phyloP scores from a whole-genome alignment of 2,888 invertebrate genomes.

The Lamproptera curius region DNA sequence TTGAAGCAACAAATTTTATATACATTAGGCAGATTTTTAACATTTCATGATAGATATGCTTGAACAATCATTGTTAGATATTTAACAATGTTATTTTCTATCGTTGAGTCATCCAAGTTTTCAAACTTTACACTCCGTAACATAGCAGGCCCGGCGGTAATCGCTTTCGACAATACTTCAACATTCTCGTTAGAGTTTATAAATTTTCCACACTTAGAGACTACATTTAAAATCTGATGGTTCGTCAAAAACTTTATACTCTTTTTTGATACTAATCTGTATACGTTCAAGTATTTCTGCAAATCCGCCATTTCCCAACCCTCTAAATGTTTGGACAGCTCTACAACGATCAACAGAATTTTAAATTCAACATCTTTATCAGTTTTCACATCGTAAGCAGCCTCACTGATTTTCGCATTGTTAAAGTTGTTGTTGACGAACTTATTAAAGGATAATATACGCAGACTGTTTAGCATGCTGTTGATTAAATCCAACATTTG shows the following conservation, averaged over 20 bases:
- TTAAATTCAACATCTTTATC: conserved; percentile 62
- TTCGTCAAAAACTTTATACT: conserved; percentile 52
- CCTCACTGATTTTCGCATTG: conserved; percentile 35
- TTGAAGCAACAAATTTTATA: no score
- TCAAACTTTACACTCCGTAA: conserved; percentile 41
- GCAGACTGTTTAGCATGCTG: conserved; percentile 50
- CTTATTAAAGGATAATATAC: conserved; percentile 45
- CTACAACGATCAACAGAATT: conserved; percentile 45
- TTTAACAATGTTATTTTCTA: conserved; percentile 33
- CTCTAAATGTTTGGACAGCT: conserved; percentile 44
- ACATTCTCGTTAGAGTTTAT: conserved; percentile 39
- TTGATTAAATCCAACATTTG: conserved; percentile 42
- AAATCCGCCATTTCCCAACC: conserved; percentile 45
- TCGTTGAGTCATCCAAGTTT: conserved; percentile 20
- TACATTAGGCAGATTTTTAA: no score
- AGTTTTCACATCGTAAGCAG: conserved; percentile 46
- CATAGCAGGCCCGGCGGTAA: conserved; percentile 41
- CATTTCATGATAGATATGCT: conserved; percentile 37
- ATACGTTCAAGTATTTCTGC: conserved; percentile 42
- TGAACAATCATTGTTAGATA: conserved; percentile 42
- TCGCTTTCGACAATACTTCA: conserved; percentile 43
- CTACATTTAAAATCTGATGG: conserved; percentile 47
- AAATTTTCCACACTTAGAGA: conserved; percentile 38
- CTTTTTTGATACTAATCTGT: conserved; percentile 49
- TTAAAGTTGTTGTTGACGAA: conserved; percentile 35